Base-by-base conservation (phyloP, 1,140 invertebrate species). In the Orchestia grillus region DNA sequence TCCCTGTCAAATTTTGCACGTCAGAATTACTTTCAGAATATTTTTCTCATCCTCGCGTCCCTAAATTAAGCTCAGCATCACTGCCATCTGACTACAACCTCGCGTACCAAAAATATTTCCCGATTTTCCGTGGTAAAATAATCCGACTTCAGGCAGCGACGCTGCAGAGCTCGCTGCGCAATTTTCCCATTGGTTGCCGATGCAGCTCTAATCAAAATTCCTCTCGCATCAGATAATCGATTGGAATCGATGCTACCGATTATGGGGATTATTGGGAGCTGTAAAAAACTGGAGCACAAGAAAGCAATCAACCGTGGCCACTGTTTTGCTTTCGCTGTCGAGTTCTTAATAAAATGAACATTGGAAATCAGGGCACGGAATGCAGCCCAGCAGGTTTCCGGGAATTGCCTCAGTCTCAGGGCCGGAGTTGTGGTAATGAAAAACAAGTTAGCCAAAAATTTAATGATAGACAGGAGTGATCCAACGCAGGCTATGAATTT, bases 241-340 rank as follows among this genome's bases (percentile, higher is more conserved):
- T 94, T 94, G 92, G 43, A 94, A 94, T 94, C 92, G 92, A 94
- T 94, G 92, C 92, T 44, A 44, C 92, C 92, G 92, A 94, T 94
- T 94, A 94, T 94, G 44, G 92, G 92, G 41, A 94, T 44, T 94
- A 94, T 94, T 94, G 92, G 92, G 47, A 45, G 44, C 44, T 47
- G 40, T 94, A 94, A 94, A 94, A 77, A 94, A 45, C 44, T 47
- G 43, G 19, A 47, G 92, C 92, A 45, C 44, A 94, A 94, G 44
- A 94, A 94, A 47, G 92, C 44, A 94, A 94, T 94, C 43, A 44
- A 94, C 92, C 44, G 43, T 41, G 88, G 11, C 62, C 62, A 77
- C 62, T 77, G 62, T 77, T 77, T 77, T 77, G 62, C 62, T 77
- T 77, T 77, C 62, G 62, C 62, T 23, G 62, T 53, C 11, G 62